Conservation (phyloP, 2,113 vertebrate genomes). For the Corapipo altera region DNA sequence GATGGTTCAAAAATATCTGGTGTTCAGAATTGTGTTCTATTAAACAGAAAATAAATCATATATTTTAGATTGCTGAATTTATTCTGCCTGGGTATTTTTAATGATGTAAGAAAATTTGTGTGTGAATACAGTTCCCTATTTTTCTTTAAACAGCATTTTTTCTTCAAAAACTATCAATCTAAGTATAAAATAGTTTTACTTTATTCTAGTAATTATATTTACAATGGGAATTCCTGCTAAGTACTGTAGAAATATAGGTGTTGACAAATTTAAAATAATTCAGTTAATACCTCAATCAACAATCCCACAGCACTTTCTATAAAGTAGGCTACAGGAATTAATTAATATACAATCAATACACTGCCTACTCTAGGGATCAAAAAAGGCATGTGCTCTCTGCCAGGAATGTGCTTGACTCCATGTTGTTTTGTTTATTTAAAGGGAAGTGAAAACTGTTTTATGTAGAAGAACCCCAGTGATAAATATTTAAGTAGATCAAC, state of each 20-base stretch:
- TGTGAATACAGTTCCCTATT: background rate
- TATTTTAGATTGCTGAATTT: background rate
- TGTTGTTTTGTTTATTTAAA: background rate
- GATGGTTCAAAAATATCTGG: background rate
- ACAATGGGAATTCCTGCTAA: background rate
- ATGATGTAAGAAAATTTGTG: background rate
- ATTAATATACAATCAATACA: conserved; percentile 17
- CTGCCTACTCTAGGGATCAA: background rate
- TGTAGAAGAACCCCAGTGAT: background rate
- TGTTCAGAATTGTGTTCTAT: background rate
- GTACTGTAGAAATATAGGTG: background rate
- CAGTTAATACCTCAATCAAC: background rate
- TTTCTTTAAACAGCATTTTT: background rate
- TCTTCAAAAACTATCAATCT: background rate
- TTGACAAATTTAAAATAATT: background rate
- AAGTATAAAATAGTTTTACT: background rate
- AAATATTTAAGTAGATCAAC: background rate
- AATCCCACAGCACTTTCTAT: background rate
- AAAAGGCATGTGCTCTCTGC: background rate
- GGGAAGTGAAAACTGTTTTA: background rate
- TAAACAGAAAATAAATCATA: background rate
- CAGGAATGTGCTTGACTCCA: background rate
- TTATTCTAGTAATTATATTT: background rate
- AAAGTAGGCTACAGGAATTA: conserved; percentile 6
- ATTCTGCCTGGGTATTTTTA: background rate